These are phyloP conservation scores for Brachyrhaphis roseni DNA, from an alignment of 2,797 vertebrate genomes.

Conservation along the genomic window DNA sequence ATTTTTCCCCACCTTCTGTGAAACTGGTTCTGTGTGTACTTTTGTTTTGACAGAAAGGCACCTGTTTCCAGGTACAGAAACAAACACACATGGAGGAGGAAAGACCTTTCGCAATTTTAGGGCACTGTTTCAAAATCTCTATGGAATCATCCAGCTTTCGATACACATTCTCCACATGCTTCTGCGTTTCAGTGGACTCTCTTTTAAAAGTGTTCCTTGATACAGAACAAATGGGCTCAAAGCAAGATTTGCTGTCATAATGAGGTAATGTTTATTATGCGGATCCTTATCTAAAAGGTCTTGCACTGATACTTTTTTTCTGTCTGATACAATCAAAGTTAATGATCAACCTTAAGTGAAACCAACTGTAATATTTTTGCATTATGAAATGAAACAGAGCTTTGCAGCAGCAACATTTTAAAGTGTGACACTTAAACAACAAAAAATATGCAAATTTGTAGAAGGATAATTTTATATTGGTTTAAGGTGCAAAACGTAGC, in stretches of 20 bases:
- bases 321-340: slow-evolving; percentile 23
- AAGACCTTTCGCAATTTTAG: slow-evolving; percentile 1
- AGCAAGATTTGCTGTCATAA: neutral
- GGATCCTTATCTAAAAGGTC: slow-evolving; percentile 22
- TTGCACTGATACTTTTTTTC: slow-evolving; percentile 23
- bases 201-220: neutral
- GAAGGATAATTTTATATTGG: neutral
- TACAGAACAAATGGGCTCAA: neutral
- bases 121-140: slow-evolving; percentile 27
- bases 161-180: slow-evolving; percentile 38
- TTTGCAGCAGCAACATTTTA: neutral
- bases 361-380: slow-evolving; percentile 18
- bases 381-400: slow-evolving; percentile 27
- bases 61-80: slow-evolving; percentile 1
- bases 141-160: slow-evolving; percentile 8
- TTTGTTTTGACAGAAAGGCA: slow-evolving; percentile 16
- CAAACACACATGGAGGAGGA: slow-evolving; percentile 16
- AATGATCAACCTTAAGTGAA: slow-evolving; percentile 51
- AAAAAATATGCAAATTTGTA: neutral
- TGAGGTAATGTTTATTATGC: slow-evolving; percentile 12
- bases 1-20: neutral
- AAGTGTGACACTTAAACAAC: neutral
- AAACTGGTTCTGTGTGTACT: neutral
- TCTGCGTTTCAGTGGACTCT: slow-evolving; percentile 23
- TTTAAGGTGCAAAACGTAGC: neutral